A percentile compares a stretch with the other conserved stretches of the same genome.
Evolutionary conservation across 2,888 invertebrate genomes (phyloP).

Genomic region (Zygogramma bicolorata): DNA sequence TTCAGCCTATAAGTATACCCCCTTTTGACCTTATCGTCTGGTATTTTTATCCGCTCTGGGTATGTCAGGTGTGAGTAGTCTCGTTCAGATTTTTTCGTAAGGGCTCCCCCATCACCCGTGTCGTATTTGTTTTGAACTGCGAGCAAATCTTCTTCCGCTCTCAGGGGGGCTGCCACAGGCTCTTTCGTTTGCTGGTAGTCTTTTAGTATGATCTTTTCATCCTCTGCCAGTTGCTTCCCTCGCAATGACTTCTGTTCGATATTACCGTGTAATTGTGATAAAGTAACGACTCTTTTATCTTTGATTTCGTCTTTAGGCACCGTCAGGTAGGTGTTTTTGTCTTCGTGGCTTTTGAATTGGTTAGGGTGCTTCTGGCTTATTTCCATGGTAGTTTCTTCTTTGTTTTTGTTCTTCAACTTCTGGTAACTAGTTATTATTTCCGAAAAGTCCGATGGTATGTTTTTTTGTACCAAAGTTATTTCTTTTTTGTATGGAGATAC

Average conservation of each 20-base stretch:
- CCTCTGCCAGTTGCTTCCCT: slow-evolving; percentile 39
- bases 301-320: slow-evolving; percentile 20
- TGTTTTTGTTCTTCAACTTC: slow-evolving; percentile 65
- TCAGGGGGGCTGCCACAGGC: slow-evolving; percentile 16
- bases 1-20: slow-evolving; percentile 80
- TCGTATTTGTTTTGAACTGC: slow-evolving; percentile 43
- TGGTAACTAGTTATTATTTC: slow-evolving; percentile 66
- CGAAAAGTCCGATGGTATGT: slow-evolving; percentile 60
- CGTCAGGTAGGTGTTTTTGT: slow-evolving; percentile 27
- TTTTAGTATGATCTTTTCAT: slow-evolving; percentile 51
- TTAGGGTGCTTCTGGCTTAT: not conserved
- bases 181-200: slow-evolving; percentile 14
- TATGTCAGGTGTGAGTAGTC: slow-evolving; percentile 64
- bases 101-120: slow-evolving; percentile 36
- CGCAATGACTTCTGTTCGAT: slow-evolving; percentile 41
- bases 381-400: slow-evolving; percentile 15
- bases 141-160: slow-evolving; percentile 34
- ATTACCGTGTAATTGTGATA: slow-evolving; percentile 54
- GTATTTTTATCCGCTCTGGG: slow-evolving; percentile 77
- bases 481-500: slow-evolving; percentile 54
- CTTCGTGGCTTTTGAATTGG: no score
- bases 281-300: slow-evolving; percentile 46
- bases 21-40: slow-evolving; percentile 73
- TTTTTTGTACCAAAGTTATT: slow-evolving; percentile 37
- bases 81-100: slow-evolving; percentile 45